These are phyloP conservation scores for Pachyrhynchus sulphureomaculatus DNA, from an alignment of 1,140 invertebrate species.

Conservation along the genomic window DNA sequence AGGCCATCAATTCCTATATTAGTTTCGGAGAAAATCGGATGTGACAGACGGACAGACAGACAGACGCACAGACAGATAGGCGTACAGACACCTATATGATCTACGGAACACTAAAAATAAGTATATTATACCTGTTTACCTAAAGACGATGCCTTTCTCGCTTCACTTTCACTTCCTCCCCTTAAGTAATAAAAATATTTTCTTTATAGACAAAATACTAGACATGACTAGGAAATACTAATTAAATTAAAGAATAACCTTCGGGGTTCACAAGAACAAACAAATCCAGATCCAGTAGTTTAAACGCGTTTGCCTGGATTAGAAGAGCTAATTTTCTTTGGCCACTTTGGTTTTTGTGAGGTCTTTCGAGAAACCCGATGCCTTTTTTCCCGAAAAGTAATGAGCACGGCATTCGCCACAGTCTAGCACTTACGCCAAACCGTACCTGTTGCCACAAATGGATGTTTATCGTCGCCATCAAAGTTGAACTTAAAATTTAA, in stretches of 20 bases:
- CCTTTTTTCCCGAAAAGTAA: not conserved
- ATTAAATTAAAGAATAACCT: not conserved
- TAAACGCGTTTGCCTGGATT: slow-evolving; percentile 8
- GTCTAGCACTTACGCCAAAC: not conserved
- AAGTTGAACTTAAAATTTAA: not conserved
- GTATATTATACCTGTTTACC: no score
- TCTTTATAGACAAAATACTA: no score
- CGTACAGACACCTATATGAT: no score
- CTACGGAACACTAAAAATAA: no score
- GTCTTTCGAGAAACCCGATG: slow-evolving; percentile 8
- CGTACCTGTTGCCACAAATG: slow-evolving; percentile 4
- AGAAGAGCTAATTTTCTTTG: slow-evolving; percentile 2
- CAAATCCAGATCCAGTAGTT: slow-evolving; percentile 12
- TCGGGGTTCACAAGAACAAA: not conserved
- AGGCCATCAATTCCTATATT: no score
- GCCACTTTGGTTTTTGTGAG: slow-evolving; percentile 17
- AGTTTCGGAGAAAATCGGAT: no score
- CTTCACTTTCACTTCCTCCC: no score
- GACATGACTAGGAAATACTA: not conserved
- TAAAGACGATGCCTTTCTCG: no score
- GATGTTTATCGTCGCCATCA: slow-evolving; percentile 4
- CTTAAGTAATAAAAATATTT: no score
- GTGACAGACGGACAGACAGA: no score
- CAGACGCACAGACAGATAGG: no score
- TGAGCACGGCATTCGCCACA: not conserved